phyloP scores from a whole-genome alignment of 2,797 vertebrate species.

The Sebastes taczanowskii region DNA sequence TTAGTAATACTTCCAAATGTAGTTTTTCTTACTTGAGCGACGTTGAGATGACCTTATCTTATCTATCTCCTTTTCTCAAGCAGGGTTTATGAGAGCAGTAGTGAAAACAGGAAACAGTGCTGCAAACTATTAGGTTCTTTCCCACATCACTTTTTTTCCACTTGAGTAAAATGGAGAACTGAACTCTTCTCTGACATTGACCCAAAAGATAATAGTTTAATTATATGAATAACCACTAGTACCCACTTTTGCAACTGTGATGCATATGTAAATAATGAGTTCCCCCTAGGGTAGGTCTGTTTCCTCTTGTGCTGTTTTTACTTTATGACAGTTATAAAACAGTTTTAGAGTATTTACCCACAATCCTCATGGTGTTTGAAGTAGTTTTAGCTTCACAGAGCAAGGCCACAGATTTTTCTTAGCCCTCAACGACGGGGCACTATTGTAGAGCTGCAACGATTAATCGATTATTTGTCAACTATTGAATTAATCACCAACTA shows the following conservation, averaged over 20 bases:
- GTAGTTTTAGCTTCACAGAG: not conserved
- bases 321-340: not conserved
- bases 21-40: not conserved
- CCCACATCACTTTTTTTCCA: not conserved
- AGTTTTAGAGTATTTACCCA: not conserved
- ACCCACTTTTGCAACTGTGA: not conserved
- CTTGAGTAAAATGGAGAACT: constrained; percentile 23
- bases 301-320: not conserved
- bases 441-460: no score
- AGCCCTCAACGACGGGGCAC: not conserved
- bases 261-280: not conserved
- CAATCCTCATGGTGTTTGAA: not conserved
- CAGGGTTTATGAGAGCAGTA: not conserved
- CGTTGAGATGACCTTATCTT: not conserved
- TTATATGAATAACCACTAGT: not conserved
- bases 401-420: not conserved
- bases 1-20: not conserved
- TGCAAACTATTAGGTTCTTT: not conserved
- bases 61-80: no score
- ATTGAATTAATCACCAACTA: no score
- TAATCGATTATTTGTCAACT: no score
- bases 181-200: not conserved
- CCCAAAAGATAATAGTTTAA: not conserved
- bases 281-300: not conserved
- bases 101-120: not conserved